A percentile compares a stretch with the other conserved stretches of the same genome.
Conservation (phyloP, 2,113 vertebrate genomes). For the Pionites leucogaster region DNA sequence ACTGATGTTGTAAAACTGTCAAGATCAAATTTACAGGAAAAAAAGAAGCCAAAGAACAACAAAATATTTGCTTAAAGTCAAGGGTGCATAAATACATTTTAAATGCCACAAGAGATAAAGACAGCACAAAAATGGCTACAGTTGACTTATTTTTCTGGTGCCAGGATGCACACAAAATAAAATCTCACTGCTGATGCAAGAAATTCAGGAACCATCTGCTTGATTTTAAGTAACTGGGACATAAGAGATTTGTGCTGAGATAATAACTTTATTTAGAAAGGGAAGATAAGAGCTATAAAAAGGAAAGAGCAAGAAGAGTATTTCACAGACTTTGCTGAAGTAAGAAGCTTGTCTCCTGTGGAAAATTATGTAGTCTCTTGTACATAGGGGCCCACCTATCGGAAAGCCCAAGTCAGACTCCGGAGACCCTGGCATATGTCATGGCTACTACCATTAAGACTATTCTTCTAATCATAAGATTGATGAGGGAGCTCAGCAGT, state of each 20-base stretch:
- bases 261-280: not conserved
- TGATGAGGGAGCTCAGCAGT: not conserved
- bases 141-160: not conserved
- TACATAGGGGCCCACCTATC: not conserved
- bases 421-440: not conserved
- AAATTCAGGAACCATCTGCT: not conserved
- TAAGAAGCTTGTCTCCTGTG: not conserved
- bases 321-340: not conserved
- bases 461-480: not conserved
- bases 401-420: not conserved
- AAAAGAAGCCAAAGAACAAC: not conserved
- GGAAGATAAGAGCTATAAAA: not conserved
- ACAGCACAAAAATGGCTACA: not conserved
- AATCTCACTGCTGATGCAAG: not conserved
- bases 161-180: not conserved
- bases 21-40: not conserved
- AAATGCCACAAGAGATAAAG: not conserved
- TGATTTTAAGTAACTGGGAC: not conserved
- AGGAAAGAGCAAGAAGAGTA: not conserved
- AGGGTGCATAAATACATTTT: not conserved
- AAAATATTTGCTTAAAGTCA: not conserved
- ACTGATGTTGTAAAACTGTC: slow-evolving; percentile 76
- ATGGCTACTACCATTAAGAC: not conserved
- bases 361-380: not conserved
- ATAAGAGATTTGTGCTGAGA: not conserved